Evolutionary conservation across 2,888 invertebrate genomes (phyloP), one percentile per base, ranked within the genome.

Genomic region (Lepeophtheirus nordmannii): DNA sequence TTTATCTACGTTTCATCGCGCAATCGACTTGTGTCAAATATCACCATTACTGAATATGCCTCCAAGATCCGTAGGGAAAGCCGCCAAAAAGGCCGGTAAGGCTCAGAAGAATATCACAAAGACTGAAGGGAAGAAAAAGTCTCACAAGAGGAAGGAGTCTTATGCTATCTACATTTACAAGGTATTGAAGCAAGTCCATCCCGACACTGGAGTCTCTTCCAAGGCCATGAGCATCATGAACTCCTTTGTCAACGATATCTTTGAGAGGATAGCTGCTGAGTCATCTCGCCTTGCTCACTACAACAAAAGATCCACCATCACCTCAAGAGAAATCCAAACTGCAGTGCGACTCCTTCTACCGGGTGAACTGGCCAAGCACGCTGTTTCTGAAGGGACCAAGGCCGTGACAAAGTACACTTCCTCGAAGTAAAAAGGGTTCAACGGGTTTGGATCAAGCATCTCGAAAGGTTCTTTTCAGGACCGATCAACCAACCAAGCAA

Each of bases 171-270:
- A 76, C 72, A 76, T 85, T 14, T 83, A 81, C 76, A 84, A 83
- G 70, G 74, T 85, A 7, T 71, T 85, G 68, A 79, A 80, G 71
- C 79, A 80, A 70, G 79, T 83, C 0, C 81, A 82, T 69, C 80
- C 82, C 0, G 82, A 83, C 73, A 78, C 83, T 56, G 83, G 84
- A 0, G 82, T 86, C 63, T 83, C 85, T 0, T 80, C 79, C 30
- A 84, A 84, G 71, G 82, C 84, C 0, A 85, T 85, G 82, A 74
- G 79, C 70, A 84, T 86, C 69, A 84, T 86, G 84, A 84, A 85
- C 74, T 82, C 82, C 71, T 86, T 86, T 69, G 83, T 87, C 0
- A 83, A 82, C 70, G 86, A 87, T 70, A 82, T 85, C 71, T 78
- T 87, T 71, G 85, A 87, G 73, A 80, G 82, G 58, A 82, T 87